Base-by-base conservation (phyloP, 2,888 invertebrate species). In the Nomada ruficornis region DNA sequence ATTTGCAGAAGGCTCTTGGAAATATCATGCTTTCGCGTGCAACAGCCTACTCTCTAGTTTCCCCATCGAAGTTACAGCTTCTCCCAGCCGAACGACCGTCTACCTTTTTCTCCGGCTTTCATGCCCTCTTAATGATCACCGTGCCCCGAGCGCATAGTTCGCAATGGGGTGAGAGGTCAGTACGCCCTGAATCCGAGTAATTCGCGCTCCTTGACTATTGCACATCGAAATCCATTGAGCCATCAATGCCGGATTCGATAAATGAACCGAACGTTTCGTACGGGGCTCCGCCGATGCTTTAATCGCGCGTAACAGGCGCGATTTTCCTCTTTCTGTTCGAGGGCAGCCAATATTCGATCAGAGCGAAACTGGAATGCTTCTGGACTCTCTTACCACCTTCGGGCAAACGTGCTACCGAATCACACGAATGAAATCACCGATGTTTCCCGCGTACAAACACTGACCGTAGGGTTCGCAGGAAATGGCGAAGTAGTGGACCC, bases 61-160 rank as follows among this genome's bases (percentile, higher is more conserved):
- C 3, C 47, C 20, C 7, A 63, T 83, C 44, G 55, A 75, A 65
- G 54, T 69, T 36, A 64, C 50, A 73, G 63, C 47, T 55, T 69
- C 69, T 62, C 42, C 52, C 63, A n/a, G 5, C 10, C 42, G 5
- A 67, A 36, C 62, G 65, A 57, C 63, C 62, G 29, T 23, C 57
- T 44, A 2, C 60, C 69, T 69, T 79, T 77, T 73, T 57, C 75
- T 3, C 29, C 70, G 42, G 64, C 83, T 83, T 86, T 85, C 79
- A 83, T 80, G 72, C 67, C 74, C 62, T 69, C 67, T 77, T 83
- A 86, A 86, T 80, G 80, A 77, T 70, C 82, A 60, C 52, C 71
- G 78, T 67, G 82, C 65, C 77, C 72, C 73, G 23, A 50, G 72
- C 55, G 60, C 55, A 11, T 26, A 62, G 57, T 11, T 50, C 1